phyloP scores from a whole-genome alignment of 2,797 vertebrate species.

The Lacerta bilineata region DNA sequence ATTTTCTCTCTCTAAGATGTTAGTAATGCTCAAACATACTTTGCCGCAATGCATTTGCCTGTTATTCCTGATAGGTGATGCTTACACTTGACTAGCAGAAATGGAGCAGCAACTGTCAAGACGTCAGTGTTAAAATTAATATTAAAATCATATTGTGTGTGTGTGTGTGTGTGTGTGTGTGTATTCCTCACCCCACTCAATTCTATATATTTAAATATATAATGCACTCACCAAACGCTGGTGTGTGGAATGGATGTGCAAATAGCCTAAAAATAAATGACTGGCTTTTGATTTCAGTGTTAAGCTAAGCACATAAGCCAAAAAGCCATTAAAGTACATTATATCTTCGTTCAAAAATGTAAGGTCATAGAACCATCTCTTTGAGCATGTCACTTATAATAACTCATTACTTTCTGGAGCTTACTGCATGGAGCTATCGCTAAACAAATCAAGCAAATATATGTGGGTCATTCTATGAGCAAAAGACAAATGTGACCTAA shows the following conservation, averaged over 20 bases:
- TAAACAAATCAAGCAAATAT: conserved; percentile 44
- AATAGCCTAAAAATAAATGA: conserved; percentile 46
- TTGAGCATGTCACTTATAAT: conserved; percentile 43
- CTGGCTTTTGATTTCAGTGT: conserved; percentile 23
- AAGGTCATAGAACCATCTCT: conserved; percentile 30
- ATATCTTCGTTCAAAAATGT: conserved; percentile 35
- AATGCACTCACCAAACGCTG: not conserved
- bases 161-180: not conserved
- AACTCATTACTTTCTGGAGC: conserved; percentile 25
- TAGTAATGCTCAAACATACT: conserved; percentile 12
- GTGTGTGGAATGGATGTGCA: not conserved
- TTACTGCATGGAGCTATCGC: conserved; percentile 17
- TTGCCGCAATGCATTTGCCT: conserved; percentile 29
- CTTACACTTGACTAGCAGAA: conserved; percentile 32
- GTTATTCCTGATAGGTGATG: conserved; percentile 24
- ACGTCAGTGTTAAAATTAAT: conserved; percentile 48
- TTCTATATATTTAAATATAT: conserved; percentile 19
- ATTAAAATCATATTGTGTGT: conserved; percentile 23
- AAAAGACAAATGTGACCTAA: conserved; percentile 41
- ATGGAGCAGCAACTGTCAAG: conserved; percentile 39
- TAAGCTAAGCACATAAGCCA: conserved; percentile 25
- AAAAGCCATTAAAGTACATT: conserved; percentile 23
- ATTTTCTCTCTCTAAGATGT: not conserved
- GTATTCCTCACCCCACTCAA: not conserved
- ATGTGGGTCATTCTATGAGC: conserved; percentile 33